Evolutionary conservation across 2,113 vertebrate genomes (phyloP).

Genomic region (Daubentonia madagascariensis): DNA sequence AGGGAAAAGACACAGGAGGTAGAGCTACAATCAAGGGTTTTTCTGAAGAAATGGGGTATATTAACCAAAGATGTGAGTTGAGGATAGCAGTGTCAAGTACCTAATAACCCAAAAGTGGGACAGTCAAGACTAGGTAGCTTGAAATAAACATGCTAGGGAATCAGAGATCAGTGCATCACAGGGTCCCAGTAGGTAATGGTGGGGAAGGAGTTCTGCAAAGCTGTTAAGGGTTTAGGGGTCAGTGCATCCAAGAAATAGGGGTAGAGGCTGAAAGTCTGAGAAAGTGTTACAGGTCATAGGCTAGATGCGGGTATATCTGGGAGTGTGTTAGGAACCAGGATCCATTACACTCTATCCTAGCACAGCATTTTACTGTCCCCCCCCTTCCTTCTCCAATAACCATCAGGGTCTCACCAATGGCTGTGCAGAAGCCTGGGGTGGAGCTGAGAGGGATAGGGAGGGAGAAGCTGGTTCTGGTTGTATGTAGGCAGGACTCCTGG

Average conservation of each 20-base stretch:
- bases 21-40: not conserved
- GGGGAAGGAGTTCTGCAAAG: not conserved
- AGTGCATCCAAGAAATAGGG: not conserved
- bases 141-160: not conserved
- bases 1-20: not conserved
- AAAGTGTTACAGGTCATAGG: not conserved
- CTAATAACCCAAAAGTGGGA: not conserved
- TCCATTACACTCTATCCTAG: not conserved
- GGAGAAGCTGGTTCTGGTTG: conserved; percentile 94
- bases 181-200: not conserved
- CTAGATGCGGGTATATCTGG: not conserved
- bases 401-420: conserved; percentile 86
- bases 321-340: not conserved
- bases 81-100: not conserved
- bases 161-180: not conserved
- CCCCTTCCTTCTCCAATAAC: not conserved
- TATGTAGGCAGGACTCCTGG: conserved; percentile 97
- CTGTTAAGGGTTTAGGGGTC: not conserved
- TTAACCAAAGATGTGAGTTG: not conserved
- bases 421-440: conserved; percentile 95
- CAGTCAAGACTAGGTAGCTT: not conserved
- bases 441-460: conserved; percentile 95
- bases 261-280: not conserved
- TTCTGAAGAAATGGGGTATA: not conserved
- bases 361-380: not conserved